Evolutionary conservation across 1,140 invertebrate species (phyloP).

Genomic region (Lepidurus couesii): DNA sequence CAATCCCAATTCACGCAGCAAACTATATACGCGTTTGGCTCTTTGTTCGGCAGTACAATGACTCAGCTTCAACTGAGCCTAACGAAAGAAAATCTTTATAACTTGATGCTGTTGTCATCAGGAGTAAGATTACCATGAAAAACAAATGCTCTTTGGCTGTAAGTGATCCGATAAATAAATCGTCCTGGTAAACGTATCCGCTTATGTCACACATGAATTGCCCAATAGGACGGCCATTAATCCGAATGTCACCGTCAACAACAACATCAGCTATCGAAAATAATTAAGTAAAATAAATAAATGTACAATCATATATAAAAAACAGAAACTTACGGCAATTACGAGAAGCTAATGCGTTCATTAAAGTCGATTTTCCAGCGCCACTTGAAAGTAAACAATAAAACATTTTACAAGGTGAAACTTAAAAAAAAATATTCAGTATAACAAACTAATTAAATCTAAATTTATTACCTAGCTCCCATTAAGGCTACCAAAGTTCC

Average conservation of each 20-base stretch:
- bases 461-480: conserved; percentile 43
- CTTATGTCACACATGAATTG: conserved; percentile 47
- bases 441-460: conserved; percentile 1
- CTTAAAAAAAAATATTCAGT: neutral
- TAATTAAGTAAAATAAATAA: conserved; percentile 24
- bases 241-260: conserved; percentile 45
- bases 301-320: neutral
- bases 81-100: neutral
- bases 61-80: conserved; percentile 30
- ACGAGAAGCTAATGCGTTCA: conserved; percentile 46
- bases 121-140: conserved; percentile 46
- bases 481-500: conserved; percentile 46
- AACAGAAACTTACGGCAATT: conserved; percentile 39
- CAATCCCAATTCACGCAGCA: conserved; percentile 57
- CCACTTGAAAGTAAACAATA: conserved; percentile 39
- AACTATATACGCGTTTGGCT: conserved; percentile 37
- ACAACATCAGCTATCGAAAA: conserved; percentile 41
- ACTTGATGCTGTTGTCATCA: neutral
- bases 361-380: conserved; percentile 49
- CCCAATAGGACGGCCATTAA: conserved; percentile 45
- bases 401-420: neutral
- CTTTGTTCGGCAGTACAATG: conserved; percentile 23
- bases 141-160: conserved; percentile 53
- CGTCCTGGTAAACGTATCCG: conserved; percentile 55
- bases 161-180: conserved; percentile 52